These are phyloP conservation scores for Pemphredon lugubris DNA, from an alignment of 2,888 invertebrate species.

Conservation along the genomic window DNA sequence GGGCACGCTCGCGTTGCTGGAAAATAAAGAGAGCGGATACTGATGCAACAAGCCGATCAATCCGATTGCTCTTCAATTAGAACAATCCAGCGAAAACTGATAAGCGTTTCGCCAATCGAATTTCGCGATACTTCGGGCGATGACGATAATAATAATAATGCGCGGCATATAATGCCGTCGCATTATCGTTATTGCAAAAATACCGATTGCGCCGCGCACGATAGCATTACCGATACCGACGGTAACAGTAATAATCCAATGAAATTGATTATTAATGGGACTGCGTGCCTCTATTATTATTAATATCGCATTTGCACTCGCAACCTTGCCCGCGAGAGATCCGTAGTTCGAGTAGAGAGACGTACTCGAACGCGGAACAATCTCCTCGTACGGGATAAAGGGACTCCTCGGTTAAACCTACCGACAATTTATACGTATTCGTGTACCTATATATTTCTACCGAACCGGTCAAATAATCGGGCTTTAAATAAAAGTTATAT, in stretches of 20 bases:
- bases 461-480: too few relatives aligned
- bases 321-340: background rate
- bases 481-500: too few relatives aligned
- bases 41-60: slow-evolving; percentile 23
- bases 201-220: slow-evolving; percentile 12
- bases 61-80: slow-evolving; percentile 44
- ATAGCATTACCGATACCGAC: slow-evolving; percentile 41
- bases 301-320: slow-evolving; percentile 26
- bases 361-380: too few relatives aligned
- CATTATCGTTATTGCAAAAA: slow-evolving; percentile 26
- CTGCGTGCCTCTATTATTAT: slow-evolving; percentile 34
- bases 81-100: slow-evolving; percentile 35
- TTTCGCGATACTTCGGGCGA: background rate
- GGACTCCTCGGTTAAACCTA: too few relatives aligned
- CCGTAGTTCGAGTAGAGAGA: too few relatives aligned
- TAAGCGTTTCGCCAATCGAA: slow-evolving; percentile 20
- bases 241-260: slow-evolving; percentile 51
- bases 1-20: background rate
- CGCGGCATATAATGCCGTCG: slow-evolving; percentile 19
- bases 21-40: slow-evolving; percentile 24
- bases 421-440: too few relatives aligned
- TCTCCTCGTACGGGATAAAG: too few relatives aligned
- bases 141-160: slow-evolving; percentile 19
- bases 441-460: too few relatives aligned
- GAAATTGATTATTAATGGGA: slow-evolving; percentile 54